Conservation (phyloP, 2,888 invertebrate species). For the Nycteola revayana region DNA sequence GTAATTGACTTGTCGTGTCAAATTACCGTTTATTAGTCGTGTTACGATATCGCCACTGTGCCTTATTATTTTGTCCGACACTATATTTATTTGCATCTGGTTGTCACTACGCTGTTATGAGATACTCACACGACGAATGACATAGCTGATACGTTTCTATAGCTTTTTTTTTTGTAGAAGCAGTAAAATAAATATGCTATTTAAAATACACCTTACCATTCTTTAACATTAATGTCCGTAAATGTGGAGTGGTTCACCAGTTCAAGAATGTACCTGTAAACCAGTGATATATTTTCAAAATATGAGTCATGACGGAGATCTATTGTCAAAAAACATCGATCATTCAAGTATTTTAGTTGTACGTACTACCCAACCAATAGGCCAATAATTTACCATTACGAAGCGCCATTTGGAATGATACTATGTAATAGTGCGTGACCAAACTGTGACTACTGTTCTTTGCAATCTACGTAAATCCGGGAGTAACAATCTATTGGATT, state of each 20-base stretch:
- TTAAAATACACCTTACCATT: too few species aligned
- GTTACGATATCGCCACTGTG: slow-evolving; percentile 66
- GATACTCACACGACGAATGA: slow-evolving; percentile 8
- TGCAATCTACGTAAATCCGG: slow-evolving; percentile 31
- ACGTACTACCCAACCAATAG: neutral
- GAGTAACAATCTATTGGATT: slow-evolving; percentile 38
- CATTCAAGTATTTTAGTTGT: too few species aligned
- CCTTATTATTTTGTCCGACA: slow-evolving; percentile 62
- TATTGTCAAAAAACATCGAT: too few species aligned
- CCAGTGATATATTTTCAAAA: too few species aligned
- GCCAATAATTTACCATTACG: slow-evolving; percentile 21
- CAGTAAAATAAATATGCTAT: too few species aligned
- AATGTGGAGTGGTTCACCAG: too few species aligned
- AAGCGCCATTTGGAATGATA: slow-evolving; percentile 33
- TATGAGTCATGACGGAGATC: too few species aligned
- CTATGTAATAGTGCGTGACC: slow-evolving; percentile 1
- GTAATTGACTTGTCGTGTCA: slow-evolving; percentile 79
- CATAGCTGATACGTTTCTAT: slow-evolving; percentile 20
- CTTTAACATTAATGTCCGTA: too few species aligned
- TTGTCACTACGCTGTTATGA: slow-evolving; percentile 39
- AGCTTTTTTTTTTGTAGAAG: too few species aligned
- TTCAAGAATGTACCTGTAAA: too few species aligned
- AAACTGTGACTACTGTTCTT: slow-evolving; percentile 16
- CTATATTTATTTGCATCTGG: slow-evolving; percentile 60
- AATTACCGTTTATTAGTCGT: slow-evolving; percentile 76